A percentile compares a stretch with the other conserved stretches of the same genome.
Evolutionary conservation across 2,797 vertebrate species (phyloP).

Genomic region (Artibeus jamaicensis): DNA sequence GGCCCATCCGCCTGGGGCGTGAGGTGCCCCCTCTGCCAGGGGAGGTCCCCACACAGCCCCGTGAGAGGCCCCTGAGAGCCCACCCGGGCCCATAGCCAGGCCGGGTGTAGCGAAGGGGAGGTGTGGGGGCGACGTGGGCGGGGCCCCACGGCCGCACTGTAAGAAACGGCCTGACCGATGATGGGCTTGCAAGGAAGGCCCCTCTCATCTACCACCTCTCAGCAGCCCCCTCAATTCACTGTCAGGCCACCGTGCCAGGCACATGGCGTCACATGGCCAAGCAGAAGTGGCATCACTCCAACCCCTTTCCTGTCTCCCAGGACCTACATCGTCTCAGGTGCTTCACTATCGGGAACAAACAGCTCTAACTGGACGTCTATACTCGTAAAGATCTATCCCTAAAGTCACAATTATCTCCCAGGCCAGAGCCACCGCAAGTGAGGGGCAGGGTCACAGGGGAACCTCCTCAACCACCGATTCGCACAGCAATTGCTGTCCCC

Average conservation of each 20-base stretch:
- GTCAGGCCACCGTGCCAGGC: fast-evolving
- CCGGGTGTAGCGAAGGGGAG: neutral
- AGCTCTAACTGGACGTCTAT: neutral
- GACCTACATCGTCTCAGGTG: fast-evolving
- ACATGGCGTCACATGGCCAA: fast-evolving
- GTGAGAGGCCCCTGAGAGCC: neutral
- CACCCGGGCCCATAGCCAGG: neutral
- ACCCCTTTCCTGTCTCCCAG: neutral
- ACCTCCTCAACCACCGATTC: no score
- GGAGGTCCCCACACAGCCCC: no score
- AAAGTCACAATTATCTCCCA: neutral
- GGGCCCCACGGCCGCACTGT: fast-evolving
- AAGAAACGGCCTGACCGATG: fast-evolving
- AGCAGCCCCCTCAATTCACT: fast-evolving
- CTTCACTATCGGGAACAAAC: neutral
- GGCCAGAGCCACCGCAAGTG: neutral
- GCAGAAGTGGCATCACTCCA: fast-evolving
- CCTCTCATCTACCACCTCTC: neutral
- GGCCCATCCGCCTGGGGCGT: neutral
- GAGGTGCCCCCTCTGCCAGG: neutral
- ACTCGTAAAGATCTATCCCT: neutral
- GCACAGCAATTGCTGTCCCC: neutral
- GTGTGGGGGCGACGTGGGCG: no score
- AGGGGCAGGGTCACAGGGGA: neutral
- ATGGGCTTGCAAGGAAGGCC: neutral